Percentiles rank a stretch among this genome's conserved stretches.
Conservation (phyloP, 92 coral and sea anemone species). For the Phymanthus crucifer region DNA sequence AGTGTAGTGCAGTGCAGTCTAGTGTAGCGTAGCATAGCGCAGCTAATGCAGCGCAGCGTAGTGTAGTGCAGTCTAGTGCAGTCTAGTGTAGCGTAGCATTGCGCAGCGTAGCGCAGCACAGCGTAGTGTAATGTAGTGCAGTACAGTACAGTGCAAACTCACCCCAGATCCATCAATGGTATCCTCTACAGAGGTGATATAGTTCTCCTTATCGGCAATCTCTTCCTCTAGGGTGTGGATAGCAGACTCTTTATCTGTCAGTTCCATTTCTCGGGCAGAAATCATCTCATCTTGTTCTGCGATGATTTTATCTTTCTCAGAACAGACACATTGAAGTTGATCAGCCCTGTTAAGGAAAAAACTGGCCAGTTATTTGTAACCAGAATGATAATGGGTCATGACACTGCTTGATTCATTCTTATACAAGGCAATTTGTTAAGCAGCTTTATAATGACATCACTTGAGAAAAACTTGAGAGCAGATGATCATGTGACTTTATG, state of each 20-base stretch:
- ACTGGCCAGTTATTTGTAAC: background rate
- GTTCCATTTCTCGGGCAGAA: slow-evolving; percentile 66
- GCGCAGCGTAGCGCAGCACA: background rate
- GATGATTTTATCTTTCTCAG: slow-evolving; percentile 81
- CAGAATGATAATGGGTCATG: background rate
- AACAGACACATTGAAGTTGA: slow-evolving; percentile 54
- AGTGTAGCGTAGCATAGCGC: no score
- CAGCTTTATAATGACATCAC: no score
- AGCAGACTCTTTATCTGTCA: slow-evolving; percentile 74
- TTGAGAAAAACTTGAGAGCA: no score
- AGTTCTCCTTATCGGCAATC: slow-evolving; percentile 85
- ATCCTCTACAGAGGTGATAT: slow-evolving; percentile 80
- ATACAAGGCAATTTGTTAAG: no score
- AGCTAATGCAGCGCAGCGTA: no score
- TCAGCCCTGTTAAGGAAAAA: slow-evolving; percentile 58
- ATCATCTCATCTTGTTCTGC: slow-evolving; percentile 80
- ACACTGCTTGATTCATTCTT: no score
- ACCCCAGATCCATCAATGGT: slow-evolving; percentile 59
- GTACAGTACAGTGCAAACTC: background rate
- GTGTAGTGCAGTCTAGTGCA: background rate
- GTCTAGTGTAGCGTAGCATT: background rate
- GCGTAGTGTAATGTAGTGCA: slow-evolving; percentile 2
- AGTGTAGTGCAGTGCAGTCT: no score
- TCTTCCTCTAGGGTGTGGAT: slow-evolving; percentile 83
- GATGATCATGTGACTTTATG: no score